Evolutionary conservation across 2,888 invertebrate species (phyloP), one percentile per base, ranked within the genome.

Genomic region (Hypolimnas misippus): DNA sequence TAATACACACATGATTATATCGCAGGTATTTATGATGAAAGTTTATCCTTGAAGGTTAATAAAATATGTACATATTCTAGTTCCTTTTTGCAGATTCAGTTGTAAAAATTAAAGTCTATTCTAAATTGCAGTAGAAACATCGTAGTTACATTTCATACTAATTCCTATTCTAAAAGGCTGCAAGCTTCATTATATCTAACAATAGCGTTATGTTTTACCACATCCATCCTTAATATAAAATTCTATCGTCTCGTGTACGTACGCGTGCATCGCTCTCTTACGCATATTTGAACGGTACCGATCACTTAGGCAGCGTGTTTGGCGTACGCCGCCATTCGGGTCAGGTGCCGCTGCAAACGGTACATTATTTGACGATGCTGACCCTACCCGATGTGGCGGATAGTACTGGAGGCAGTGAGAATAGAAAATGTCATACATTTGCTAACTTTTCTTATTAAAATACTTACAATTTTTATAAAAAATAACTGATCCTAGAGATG

Each of bases 261-360:
- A 64, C 68, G 67, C 29, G 49, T 29, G 49, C 49, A 49, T 29
- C 25, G 49, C 29, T 21, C 19, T 44, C 49, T 49, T 49, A 71
- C 76, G 65, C 67, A 78, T 86, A 84, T 88, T 84, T 86, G 87
- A 85, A 85, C 87, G 86, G 87, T 84, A 83, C 86, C 83, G 76
- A 87, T 87, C 87, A 87, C 87, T 89, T 87, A 86, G 78, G 82
- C 85, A 79, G 84, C n/a, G n/a, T 83, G 85, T 84, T 85, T 83
- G 84, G 78, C 75, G 76, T 83, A 83, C 83, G 84, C 82, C 76
- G 79, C 79, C 84, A 86, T 86, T 79, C 79, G 86, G 87, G 91
- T 88, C 89, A 87, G 82, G 84, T 84, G 85, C 75, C 78, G 79
- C 74, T 77, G 79, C 81, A 83, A 87, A 92, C 91, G 91, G 91